Base-by-base conservation (phyloP, 2,797 vertebrate genomes). In the Sylvilagus floridanus region DNA sequence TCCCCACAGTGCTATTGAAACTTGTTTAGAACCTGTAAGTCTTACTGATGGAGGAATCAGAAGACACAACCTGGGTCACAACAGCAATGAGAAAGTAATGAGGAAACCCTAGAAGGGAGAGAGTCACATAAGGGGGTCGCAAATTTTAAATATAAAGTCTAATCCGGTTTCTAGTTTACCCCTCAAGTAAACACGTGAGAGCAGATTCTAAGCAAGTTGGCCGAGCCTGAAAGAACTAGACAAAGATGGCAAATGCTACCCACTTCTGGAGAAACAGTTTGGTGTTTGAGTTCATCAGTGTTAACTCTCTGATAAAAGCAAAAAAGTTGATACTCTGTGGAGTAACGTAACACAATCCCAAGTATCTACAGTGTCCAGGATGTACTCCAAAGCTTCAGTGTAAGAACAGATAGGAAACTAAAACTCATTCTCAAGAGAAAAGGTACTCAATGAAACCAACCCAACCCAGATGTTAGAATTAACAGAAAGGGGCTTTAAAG, bases 391-490 rank as follows among this genome's bases (percentile, higher is more conserved):
- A 82, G 82, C 12, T 82, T 78, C 66, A 42, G 57, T 28, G 42
- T 42, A 35, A 52, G 37, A 84, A 79, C 68, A 91, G 75, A 85
- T 11, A 37, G 76, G 72, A 79, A 90, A 94, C 68, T 75, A 9
- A 28, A 42, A 69, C 47, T 79, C 26, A 77, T 66, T 11, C n/a
- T 77, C 24, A 83, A 82, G 35, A 86, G 35, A 90, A 94, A 84
- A 94, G 52, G n/a, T 35, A 50, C 47, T 68, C 21, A n/a, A 4
- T 50, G n/a, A 84, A 52, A 73, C 60, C 71, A 69, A 47, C 12
- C 42, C 9, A 78, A 35, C 35, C 7, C 24, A 69, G 13, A 30
- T 62, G 14, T 28, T 82, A 62, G 22, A 71, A 77, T 83, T 82
- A 30, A n/a, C 57, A 85, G 35, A 65, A 32, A 71, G 42, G 47